These are phyloP conservation scores for Platorchestia sp. DNA, from an alignment of 1,140 invertebrate genomes.

Conservation along the genomic window DNA sequence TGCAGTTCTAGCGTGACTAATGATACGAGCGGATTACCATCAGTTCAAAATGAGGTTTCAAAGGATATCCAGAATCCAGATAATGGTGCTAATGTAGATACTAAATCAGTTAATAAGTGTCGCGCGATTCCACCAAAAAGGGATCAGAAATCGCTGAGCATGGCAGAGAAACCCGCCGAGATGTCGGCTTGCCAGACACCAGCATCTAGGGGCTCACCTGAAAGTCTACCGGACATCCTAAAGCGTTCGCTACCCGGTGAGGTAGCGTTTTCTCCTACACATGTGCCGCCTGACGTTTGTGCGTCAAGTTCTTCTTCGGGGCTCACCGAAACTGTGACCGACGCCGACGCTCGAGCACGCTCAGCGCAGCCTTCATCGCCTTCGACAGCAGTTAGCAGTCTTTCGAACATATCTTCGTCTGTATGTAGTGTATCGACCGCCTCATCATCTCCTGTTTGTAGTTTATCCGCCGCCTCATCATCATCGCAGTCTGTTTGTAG, in stretches of 20 bases:
- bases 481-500: slow-evolving; percentile 24
- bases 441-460: slow-evolving; percentile 47
- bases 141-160: not conserved
- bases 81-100: no score
- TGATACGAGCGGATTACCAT: no score
- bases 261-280: not conserved
- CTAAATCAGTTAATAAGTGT: not conserved
- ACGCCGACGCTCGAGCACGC: not conserved
- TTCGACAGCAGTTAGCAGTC: not conserved
- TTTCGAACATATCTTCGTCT: not conserved
- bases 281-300: not conserved
- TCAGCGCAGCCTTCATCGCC: not conserved
- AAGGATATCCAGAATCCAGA: no score
- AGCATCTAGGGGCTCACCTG: not conserved
- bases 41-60: no score
- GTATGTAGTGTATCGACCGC: slow-evolving; percentile 22
- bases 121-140: not conserved
- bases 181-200: no score
- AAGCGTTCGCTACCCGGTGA: not conserved
- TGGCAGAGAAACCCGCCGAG: not conserved
- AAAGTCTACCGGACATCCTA: not conserved
- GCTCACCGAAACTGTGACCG: not conserved
- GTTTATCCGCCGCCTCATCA: slow-evolving; percentile 50
- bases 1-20: no score
- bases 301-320: not conserved